Evolutionary conservation across 2,797 vertebrate genomes (phyloP), one percentile per base, ranked within the genome.

Genomic region (Vireo griseus): DNA sequence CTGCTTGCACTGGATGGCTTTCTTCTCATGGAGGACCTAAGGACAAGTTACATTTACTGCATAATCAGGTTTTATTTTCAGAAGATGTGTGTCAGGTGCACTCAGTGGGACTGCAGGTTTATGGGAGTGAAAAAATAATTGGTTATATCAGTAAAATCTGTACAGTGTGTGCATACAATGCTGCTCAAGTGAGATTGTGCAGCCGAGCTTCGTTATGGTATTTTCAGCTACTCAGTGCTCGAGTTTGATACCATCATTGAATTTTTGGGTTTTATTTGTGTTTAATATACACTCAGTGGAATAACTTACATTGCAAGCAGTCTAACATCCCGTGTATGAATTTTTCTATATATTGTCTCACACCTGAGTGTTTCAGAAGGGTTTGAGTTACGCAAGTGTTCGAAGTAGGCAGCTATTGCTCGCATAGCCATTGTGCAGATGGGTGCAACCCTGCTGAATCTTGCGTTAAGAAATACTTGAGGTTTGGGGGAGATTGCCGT

Each of bases 351-450:
- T 13, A 45, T 16, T 55, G 16, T 22, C 6, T 18, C 11, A 8
- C 6, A 54, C 0, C 13, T 3, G 6, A 14, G 18, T 18, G 22
- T 77, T 45, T 18, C 11, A 18, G 17, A 35, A 33, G 28, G 5
- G 2, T 55, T 55, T 9, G 9, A 18, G 33, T 15, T 40, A 4
- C 39, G 3, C 1, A 45, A 11, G 11, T 31, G 13, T 3, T 74
- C 25, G 14, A 18, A 15, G 2, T 13, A 9, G 25, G 39, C 24
- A 42, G 57, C 47, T 84, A 24, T 59, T 58, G 31, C 44, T 79
- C 16, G 1, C 0, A 0, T 8, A 19, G 39, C 1, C 3, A 1
- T 61, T 65, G 18, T 47, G 44, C 35, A 76, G 25, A 19, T 51
- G 20, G 1, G 0, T 57, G 13, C 13, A 26, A 1, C 89, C 25